phyloP scores from a whole-genome alignment of 2,888 invertebrate species.

The Rhagonycha lutea region DNA sequence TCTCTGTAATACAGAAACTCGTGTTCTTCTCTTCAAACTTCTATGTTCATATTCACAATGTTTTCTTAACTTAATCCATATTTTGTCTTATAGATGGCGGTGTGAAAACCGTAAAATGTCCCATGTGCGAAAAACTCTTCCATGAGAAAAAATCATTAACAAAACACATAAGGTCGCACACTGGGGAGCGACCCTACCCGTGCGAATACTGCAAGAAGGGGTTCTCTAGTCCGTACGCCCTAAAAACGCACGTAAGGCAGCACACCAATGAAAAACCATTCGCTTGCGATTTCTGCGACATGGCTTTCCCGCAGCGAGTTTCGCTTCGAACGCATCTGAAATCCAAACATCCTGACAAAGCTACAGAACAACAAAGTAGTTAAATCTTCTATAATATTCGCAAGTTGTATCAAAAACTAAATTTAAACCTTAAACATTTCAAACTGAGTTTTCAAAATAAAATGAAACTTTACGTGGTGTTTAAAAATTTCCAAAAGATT shows the following conservation, averaged over 20 bases:
- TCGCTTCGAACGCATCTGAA: constrained; percentile 22
- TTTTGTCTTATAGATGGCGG: neutral
- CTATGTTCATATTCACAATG: no score
- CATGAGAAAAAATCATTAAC: constrained; percentile 2
- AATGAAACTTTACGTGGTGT: neutral
- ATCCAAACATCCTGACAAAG: constrained; percentile 13
- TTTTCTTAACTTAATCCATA: neutral
- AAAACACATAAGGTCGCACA: constrained; percentile 23
- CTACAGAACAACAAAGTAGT: neutral
- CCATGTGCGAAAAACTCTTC: neutral
- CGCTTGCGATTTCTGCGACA: constrained; percentile 17
- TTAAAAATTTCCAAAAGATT: neutral
- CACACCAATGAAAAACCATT: constrained; percentile 28
- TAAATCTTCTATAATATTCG: neutral
- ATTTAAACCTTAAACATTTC: neutral
- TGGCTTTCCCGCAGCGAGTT: constrained; percentile 23
- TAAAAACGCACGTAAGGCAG: constrained; percentile 20
- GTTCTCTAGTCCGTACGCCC: constrained; percentile 19
- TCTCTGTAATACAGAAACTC: no score
- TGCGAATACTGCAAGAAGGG: constrained; percentile 26
- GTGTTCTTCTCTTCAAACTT: no score
- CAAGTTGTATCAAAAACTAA: neutral
- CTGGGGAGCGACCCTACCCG: constrained; percentile 20
- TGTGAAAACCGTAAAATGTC: neutral
- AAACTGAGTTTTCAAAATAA: no score